Evolutionary conservation across 2,888 invertebrate genomes (phyloP).

Genomic region (Napeogenes sylphis): DNA sequence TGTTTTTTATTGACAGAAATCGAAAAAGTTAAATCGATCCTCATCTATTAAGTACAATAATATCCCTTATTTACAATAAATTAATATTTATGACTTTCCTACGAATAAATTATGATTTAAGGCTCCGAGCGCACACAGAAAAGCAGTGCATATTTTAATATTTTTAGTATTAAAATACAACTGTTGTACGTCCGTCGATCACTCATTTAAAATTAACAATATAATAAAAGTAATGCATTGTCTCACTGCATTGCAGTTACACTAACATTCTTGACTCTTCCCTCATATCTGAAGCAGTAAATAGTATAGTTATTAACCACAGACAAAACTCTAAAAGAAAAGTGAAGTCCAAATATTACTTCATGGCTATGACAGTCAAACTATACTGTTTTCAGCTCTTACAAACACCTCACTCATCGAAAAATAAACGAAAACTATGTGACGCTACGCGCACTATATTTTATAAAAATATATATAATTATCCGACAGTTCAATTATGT

Average conservation of each 20-base stretch:
- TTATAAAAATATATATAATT: constrained; percentile 26
- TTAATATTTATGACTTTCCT: constrained; percentile 31
- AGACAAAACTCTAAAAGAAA: too few relatives aligned
- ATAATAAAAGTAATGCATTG: constrained; percentile 41
- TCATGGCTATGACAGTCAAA: background rate
- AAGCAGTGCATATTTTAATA: constrained; percentile 45
- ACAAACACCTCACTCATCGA: constrained; percentile 9
- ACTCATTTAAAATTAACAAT: constrained; percentile 40
- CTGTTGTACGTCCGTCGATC: constrained; percentile 31
- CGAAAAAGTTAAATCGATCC: constrained; percentile 44
- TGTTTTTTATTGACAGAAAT: constrained; percentile 9
- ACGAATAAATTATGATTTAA: constrained; percentile 64
- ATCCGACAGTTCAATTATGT: constrained; percentile 30
- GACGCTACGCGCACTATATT: constrained; percentile 35
- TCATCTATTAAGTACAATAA: constrained; percentile 69
- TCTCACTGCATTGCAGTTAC: constrained; percentile 55
- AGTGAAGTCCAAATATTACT: too few relatives aligned
- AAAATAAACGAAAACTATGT: constrained; percentile 27
- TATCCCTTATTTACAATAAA: constrained; percentile 68
- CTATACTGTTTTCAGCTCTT: constrained; percentile 5
- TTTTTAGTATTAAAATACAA: constrained; percentile 20
- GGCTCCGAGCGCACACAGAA: constrained; percentile 46
- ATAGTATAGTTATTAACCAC: constrained; percentile 2
- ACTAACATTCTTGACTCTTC: constrained; percentile 31
- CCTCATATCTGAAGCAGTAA: constrained; percentile 9